Evolutionary conservation across 1,140 invertebrate species (phyloP), one percentile per base, ranked within the genome.

Genomic region (Cydia amplana): DNA sequence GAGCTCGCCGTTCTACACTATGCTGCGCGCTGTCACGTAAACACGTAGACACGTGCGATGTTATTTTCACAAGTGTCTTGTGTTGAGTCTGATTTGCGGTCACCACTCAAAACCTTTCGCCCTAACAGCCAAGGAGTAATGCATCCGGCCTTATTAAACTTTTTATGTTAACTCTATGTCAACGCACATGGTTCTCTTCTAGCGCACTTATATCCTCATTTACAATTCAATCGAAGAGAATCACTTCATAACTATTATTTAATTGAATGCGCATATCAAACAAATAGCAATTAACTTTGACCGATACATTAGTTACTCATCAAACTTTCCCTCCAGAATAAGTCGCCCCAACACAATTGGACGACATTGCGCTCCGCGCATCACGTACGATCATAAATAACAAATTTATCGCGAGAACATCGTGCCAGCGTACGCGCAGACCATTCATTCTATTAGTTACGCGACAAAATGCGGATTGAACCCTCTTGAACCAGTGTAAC

Each of bases 311-410:
- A 25, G 5, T 25, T 32, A 28, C 28, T 67, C 28, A 67, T 32
- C 64, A 67, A 32, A 10, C 28, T 67, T 67, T 32, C n/a, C 16
- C 28, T 18, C n/a, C 65, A 70, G 65, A 70, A 70, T 70, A 70
- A 32, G 65, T 23, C 65, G 36, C 65, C 65, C 65, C 36, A 70
- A 70, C 65, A 70, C 65, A 70, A 70, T 70, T 70, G 36, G 65
- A 70, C 65, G 65, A 70, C 65, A 70, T 70, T 67, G 64, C 65
- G 65, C 65, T 70, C 65, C 32, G 65, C 65, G 65, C 65, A 70
- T 70, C 65, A 70, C 65, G 65, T 70, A 70, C 65, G 65, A 70
- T 70, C 65, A 70, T 70, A 70, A 70, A 70, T 70, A 70, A 70
- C 65, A 70, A 70, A 70, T 70, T 70, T 70, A 70, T 70, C 65